A percentile compares a stretch with the other conserved stretches of the same genome.
Conservation (phyloP, 2,888 invertebrate species). For the Lutraria lutraria region DNA sequence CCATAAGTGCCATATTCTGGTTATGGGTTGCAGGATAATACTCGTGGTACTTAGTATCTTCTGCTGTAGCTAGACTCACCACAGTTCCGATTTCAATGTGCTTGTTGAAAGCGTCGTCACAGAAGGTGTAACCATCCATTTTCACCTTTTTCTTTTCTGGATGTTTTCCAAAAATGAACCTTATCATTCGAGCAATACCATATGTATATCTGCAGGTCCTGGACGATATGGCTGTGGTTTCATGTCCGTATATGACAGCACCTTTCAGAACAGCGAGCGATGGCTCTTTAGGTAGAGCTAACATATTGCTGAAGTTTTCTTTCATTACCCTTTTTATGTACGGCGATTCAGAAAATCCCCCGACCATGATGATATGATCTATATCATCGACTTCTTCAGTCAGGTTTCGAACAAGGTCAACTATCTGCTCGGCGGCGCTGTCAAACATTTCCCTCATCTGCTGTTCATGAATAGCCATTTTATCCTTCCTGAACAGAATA, state of each 20-base stretch:
- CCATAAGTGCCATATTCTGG: slow-evolving; percentile 50
- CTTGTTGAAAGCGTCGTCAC: slow-evolving; percentile 61
- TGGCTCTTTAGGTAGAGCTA: slow-evolving; percentile 56
- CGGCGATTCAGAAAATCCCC: slow-evolving; percentile 52
- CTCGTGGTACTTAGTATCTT: slow-evolving; percentile 32
- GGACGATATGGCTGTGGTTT: slow-evolving; percentile 52
- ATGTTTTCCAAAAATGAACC: slow-evolving; percentile 48
- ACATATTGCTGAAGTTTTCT: slow-evolving; percentile 26
- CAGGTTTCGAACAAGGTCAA: background rate
- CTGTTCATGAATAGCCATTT: slow-evolving; percentile 21
- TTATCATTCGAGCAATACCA: slow-evolving; percentile 61
- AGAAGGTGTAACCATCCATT: slow-evolving; percentile 32
- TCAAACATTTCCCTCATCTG: slow-evolving; percentile 48
- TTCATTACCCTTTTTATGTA: slow-evolving; percentile 40
- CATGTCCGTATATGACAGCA: slow-evolving; percentile 62
- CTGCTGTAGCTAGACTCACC: slow-evolving; percentile 33
- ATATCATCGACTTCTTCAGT: background rate
- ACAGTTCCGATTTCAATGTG: slow-evolving; percentile 59
- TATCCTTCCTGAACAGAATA: slow-evolving; percentile 39
- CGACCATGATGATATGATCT: slow-evolving; percentile 48
- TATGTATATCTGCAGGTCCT: slow-evolving; percentile 64
- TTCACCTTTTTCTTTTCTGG: slow-evolving; percentile 37
- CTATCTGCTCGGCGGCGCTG: slow-evolving; percentile 20
- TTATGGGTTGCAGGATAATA: slow-evolving; percentile 50
- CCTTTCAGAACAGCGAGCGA: slow-evolving; percentile 60